phyloP scores from a whole-genome alignment of 1,140 invertebrate genomes.

The Bombus picipes region DNA sequence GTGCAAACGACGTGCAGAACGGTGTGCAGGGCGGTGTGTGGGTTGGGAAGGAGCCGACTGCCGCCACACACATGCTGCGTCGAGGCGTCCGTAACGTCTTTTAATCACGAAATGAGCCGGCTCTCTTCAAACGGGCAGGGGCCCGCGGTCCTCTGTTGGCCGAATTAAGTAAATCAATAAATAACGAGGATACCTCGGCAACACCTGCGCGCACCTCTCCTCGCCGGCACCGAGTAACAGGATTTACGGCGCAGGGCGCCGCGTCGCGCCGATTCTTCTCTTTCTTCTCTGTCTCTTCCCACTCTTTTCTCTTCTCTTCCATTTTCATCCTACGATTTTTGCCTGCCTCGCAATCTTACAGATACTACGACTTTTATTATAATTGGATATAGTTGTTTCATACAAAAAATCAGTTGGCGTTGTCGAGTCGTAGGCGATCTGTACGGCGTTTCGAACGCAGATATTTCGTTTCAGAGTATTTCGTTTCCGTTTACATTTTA shows the following conservation, averaged over 20 bases:
- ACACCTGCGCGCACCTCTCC: constrained; percentile 76
- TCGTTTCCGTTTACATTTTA: too few species aligned
- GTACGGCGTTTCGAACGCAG: too few species aligned
- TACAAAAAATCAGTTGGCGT: too few species aligned
- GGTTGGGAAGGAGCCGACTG: constrained; percentile 46
- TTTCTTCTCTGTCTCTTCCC: not conserved
- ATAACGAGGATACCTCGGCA: constrained; percentile 78
- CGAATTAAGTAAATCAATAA: constrained; percentile 83
- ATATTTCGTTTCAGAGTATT: too few species aligned
- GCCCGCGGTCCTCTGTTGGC: constrained; percentile 76
- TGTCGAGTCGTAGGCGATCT: too few species aligned
- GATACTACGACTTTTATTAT: not conserved
- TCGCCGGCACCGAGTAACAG: constrained; percentile 66
- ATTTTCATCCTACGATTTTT: not conserved
- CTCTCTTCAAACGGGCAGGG: constrained; percentile 76
- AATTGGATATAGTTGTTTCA: not conserved
- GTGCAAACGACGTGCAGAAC: constrained; percentile 25
- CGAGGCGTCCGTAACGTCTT: constrained; percentile 81
- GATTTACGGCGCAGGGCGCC: constrained; percentile 65
- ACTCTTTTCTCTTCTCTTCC: not conserved
- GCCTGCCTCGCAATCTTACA: not conserved
- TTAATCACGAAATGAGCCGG: constrained; percentile 82
- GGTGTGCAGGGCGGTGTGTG: not conserved
- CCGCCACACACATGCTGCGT: constrained; percentile 79
- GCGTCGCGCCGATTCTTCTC: constrained; percentile 51